A percentile compares a stretch with the other conserved stretches of the same genome.
Evolutionary conservation across 2,888 invertebrate genomes (phyloP).

Genomic region (Drosophila maculinotata): DNA sequence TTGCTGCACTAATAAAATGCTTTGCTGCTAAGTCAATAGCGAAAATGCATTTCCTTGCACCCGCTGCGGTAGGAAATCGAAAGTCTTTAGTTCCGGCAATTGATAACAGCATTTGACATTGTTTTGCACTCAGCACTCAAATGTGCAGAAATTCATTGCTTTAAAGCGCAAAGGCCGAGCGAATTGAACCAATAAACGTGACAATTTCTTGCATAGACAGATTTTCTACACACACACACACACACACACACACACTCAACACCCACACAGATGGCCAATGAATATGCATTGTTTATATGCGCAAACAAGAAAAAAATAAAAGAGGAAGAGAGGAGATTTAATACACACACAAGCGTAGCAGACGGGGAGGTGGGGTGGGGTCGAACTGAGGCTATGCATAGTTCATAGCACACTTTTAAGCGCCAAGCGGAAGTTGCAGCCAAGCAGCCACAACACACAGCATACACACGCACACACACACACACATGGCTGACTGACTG

Average conservation of each 20-base stretch:
- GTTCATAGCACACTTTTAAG: slow-evolving; percentile 67
- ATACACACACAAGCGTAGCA: slow-evolving; percentile 28
- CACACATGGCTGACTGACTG: slow-evolving; percentile 40
- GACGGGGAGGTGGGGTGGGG: not conserved
- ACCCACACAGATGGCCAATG: slow-evolving; percentile 26
- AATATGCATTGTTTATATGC: slow-evolving; percentile 64
- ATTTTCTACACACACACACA: slow-evolving; percentile 34
- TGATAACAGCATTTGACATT: slow-evolving; percentile 42
- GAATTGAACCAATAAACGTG: slow-evolving; percentile 60
- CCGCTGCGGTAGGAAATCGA: not conserved
- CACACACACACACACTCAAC: slow-evolving; percentile 17
- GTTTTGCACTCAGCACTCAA: slow-evolving; percentile 49
- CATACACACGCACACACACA: slow-evolving; percentile 11
- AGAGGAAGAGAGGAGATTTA: slow-evolving; percentile 16
- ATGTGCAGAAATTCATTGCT: slow-evolving; percentile 49
- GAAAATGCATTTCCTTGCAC: too few relatives aligned
- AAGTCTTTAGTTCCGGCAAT: slow-evolving; percentile 21
- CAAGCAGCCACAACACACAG: slow-evolving; percentile 39
- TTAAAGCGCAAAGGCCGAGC: slow-evolving; percentile 33
- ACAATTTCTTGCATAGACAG: slow-evolving; percentile 58
- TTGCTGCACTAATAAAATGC: too few relatives aligned
- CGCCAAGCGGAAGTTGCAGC: slow-evolving; percentile 57
- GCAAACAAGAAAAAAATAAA: not conserved
- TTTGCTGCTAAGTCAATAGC: too few relatives aligned
- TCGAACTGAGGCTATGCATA: slow-evolving; percentile 47